These are phyloP conservation scores for Pavo muticus DNA, from an alignment of 2,113 vertebrate species.

Conservation along the genomic window DNA sequence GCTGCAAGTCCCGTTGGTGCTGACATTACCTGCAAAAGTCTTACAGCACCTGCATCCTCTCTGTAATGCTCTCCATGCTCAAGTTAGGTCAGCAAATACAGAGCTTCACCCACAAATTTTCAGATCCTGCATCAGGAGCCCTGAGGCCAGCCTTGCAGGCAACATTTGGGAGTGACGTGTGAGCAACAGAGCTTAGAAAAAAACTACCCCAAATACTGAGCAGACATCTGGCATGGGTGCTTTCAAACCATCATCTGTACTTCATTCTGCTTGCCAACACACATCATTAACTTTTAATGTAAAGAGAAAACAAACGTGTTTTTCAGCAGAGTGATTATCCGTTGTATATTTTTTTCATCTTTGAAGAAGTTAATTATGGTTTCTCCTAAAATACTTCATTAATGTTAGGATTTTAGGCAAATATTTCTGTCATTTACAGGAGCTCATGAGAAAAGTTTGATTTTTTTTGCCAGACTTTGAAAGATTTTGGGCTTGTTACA, in stretches of 20 bases:
- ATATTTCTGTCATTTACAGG: neutral
- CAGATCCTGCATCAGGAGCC: neutral
- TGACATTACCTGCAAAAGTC: neutral
- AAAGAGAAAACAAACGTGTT: constrained; percentile 61
- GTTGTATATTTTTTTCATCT: neutral
- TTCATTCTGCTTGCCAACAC: constrained; percentile 41
- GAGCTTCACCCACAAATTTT: neutral
- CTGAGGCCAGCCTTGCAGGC: neutral
- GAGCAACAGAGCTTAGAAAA: neutral
- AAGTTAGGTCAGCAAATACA: neutral
- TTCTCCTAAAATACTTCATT: constrained; percentile 7
- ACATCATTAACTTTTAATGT: constrained; percentile 61
- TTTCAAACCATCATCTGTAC: constrained; percentile 45
- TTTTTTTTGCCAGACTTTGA: neutral
- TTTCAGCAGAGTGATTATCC: constrained; percentile 38
- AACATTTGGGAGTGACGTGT: neutral
- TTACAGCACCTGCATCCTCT: neutral
- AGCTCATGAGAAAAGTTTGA: neutral
- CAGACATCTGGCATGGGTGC: constrained; percentile 24
- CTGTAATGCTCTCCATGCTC: neutral
- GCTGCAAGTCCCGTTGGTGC: neutral
- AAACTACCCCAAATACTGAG: constrained; percentile 18
- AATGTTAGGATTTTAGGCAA: neutral
- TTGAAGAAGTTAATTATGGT: constrained; percentile 22
- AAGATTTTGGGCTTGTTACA: neutral